These are phyloP conservation scores for Busseola fusca DNA, from an alignment of 2,888 invertebrate species.

Conservation along the genomic window DNA sequence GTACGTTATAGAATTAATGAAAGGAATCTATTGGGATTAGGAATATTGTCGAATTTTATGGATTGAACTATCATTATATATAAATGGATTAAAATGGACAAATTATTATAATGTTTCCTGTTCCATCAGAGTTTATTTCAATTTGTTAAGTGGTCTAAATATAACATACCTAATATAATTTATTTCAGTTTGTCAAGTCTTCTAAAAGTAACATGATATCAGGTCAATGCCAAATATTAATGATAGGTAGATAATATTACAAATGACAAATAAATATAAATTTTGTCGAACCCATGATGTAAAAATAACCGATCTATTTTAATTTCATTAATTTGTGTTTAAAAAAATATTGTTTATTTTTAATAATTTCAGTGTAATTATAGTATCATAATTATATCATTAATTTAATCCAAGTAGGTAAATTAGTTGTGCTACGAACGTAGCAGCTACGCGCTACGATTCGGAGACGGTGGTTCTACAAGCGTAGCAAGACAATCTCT, in stretches of 20 bases:
- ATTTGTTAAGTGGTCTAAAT: not conserved
- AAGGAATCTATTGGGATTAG: not conserved
- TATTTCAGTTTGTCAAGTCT: not conserved
- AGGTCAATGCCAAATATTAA: not conserved
- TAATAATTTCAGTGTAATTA: too few species aligned
- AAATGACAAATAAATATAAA: not conserved
- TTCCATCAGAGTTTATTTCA: not conserved
- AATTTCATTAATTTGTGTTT: not conserved
- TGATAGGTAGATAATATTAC: not conserved
- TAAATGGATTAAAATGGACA: not conserved
- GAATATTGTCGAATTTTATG: not conserved
- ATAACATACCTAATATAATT: not conserved
- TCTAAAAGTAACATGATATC: not conserved
- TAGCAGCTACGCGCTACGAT: slow-evolving; percentile 27
- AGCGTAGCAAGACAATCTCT: slow-evolving; percentile 15
- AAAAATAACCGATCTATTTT: too few species aligned
- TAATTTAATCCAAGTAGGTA: not conserved
- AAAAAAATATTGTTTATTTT: too few species aligned
- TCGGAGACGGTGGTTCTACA: not conserved
- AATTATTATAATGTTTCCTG: not conserved
- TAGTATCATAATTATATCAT: too few species aligned
- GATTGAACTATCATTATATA: slow-evolving; percentile 7
- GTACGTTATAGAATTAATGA: not conserved
- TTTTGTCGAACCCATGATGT: not conserved
- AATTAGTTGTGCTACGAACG: slow-evolving; percentile 15